Conservation (phyloP, 2,113 vertebrate genomes). For the Laticauda laticaudata region DNA sequence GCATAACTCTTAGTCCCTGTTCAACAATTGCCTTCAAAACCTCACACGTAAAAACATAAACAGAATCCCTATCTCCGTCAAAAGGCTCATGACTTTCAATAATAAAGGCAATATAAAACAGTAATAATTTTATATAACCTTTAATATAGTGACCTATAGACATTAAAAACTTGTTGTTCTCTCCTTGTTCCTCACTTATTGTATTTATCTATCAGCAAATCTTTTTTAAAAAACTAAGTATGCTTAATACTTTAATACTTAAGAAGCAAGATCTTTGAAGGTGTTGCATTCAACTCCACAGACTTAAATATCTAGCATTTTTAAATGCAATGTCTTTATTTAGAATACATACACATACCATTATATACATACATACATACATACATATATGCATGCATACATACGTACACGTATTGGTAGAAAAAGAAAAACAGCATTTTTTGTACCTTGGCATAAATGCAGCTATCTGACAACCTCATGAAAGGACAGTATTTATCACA, state of each 20-base stretch:
- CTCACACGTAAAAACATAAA: not conserved
- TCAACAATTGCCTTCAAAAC: not conserved
- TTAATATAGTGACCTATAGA: not conserved
- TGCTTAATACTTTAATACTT: not conserved
- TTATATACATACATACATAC: too few species aligned
- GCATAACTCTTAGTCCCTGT: not conserved
- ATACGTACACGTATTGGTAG: not conserved
- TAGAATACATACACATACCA: not conserved
- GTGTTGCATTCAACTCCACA: not conserved
- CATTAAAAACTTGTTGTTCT: not conserved
- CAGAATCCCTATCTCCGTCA: not conserved
- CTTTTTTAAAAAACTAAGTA: not conserved
- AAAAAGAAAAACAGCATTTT: not conserved
- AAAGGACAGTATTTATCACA: slow-evolving; percentile 96
- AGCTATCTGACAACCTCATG: slow-evolving; percentile 92
- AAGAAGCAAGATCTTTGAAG: not conserved
- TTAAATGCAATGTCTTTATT: not conserved
- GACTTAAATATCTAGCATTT: not conserved
- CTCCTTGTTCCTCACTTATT: not conserved
- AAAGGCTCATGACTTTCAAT: not conserved
- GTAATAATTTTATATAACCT: not conserved
- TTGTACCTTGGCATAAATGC: slow-evolving; percentile 87
- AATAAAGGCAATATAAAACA: not conserved
- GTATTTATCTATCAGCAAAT: not conserved
- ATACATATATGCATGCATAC: too few species aligned